These are phyloP conservation scores for Eonycteris spelaea DNA, from an alignment of 2,113 vertebrate genomes.

Conservation along the genomic window DNA sequence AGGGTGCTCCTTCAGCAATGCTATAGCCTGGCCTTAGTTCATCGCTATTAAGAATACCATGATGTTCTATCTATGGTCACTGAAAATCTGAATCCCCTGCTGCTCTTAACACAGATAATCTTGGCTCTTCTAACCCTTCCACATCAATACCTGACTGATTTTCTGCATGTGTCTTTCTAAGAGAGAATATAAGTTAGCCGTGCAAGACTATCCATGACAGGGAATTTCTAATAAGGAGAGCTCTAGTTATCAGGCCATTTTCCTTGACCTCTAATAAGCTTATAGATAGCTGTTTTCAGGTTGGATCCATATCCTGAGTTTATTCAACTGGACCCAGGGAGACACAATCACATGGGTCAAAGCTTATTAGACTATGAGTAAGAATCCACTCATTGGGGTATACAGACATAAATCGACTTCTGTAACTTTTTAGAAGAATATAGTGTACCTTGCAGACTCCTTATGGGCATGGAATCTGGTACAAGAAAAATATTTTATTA, in stretches of 20 bases:
- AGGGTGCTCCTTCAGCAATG: too few species aligned
- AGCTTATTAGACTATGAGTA: background rate
- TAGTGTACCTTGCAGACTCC: background rate
- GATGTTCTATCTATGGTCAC: background rate
- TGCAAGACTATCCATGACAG: background rate
- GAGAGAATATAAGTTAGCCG: background rate
- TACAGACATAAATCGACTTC: background rate
- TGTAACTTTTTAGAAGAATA: background rate
- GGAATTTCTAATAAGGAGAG: background rate
- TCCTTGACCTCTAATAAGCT: background rate
- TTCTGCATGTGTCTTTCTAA: background rate
- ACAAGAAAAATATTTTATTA: conserved; percentile 3
- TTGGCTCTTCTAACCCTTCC: background rate
- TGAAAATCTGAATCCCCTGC: background rate
- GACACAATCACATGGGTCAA: background rate
- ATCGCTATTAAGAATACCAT: background rate
- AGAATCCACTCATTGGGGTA: background rate
- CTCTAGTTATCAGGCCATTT: background rate
- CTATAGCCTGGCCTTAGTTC: background rate
- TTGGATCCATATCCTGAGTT: background rate
- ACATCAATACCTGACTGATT: background rate
- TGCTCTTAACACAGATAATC: background rate
- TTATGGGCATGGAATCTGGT: background rate
- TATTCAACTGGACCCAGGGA: background rate
- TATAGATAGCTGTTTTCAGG: background rate